Evolutionary conservation across 2,113 vertebrate species (phyloP).

Genomic region (Salvelinus alpinus): DNA sequence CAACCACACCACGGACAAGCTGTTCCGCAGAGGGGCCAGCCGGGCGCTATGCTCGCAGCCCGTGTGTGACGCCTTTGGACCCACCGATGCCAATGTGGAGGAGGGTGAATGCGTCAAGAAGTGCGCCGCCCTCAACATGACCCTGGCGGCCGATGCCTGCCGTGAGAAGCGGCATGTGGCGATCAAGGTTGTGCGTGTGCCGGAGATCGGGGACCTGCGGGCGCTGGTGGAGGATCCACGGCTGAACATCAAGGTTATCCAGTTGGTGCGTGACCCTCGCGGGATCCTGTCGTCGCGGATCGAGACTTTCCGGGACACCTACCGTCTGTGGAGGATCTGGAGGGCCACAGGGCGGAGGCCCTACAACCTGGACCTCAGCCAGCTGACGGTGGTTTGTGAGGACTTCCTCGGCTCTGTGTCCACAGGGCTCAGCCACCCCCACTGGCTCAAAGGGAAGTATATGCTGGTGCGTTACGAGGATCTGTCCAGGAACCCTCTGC

Average conservation of each 20-base stretch:
- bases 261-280: constrained; percentile 92
- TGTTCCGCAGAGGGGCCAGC: constrained; percentile 93
- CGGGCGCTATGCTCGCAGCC: constrained; percentile 89
- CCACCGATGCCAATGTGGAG: constrained; percentile 79
- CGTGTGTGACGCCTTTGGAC: constrained; percentile 80
- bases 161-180: constrained; percentile 86
- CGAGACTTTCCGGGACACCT: constrained; percentile 93
- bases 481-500: constrained; percentile 88
- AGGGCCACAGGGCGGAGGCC: constrained; percentile 90
- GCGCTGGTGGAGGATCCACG: constrained; percentile 91
- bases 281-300: constrained; percentile 93
- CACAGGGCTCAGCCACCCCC: constrained; percentile 84
- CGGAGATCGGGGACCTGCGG: constrained; percentile 87
- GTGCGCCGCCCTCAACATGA: constrained; percentile 87
- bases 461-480: constrained; percentile 97
- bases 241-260: constrained; percentile 94
- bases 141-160: constrained; percentile 85
- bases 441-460: constrained; percentile 94
- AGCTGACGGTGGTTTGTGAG: constrained; percentile 91
- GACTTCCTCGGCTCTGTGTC: constrained; percentile 92
- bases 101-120: constrained; percentile 93
- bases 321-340: constrained; percentile 96
- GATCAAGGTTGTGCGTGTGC: constrained; percentile 93
- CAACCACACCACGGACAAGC: constrained; percentile 89
- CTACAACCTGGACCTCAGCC: constrained; percentile 89